These are phyloP conservation scores for Procambarus clarkii DNA, from an alignment of 1,140 invertebrate species.

Conservation along the genomic window DNA sequence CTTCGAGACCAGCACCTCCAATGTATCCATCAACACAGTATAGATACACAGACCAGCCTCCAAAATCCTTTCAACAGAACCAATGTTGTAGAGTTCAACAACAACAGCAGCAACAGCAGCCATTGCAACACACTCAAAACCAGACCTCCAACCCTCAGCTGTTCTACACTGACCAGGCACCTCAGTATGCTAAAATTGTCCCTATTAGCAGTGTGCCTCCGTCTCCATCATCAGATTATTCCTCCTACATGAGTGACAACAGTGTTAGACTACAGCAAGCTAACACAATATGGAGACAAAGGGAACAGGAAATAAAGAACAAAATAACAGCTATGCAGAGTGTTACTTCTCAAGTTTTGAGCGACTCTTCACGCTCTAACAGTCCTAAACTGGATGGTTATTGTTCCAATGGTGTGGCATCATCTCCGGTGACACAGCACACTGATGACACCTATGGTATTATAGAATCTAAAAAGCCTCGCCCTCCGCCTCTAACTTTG, in stretches of 20 bases:
- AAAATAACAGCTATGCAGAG: slow-evolving; percentile 77
- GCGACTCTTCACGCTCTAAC: slow-evolving; percentile 70
- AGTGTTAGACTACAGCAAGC: slow-evolving; percentile 58
- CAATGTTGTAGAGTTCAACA: slow-evolving; percentile 20
- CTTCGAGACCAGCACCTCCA: slow-evolving; percentile 41
- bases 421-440: slow-evolving; percentile 10
- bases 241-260: slow-evolving; percentile 65
- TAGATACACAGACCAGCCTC: slow-evolving; percentile 58
- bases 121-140: neutral
- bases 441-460: slow-evolving; percentile 40
- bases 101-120: slow-evolving; percentile 21
- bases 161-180: slow-evolving; percentile 59
- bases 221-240: slow-evolving; percentile 68
- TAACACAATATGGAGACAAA: slow-evolving; percentile 56
- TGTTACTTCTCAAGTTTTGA: slow-evolving; percentile 23
- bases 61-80: slow-evolving; percentile 20
- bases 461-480: slow-evolving; percentile 35
- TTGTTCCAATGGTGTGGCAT: neutral
- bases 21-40: slow-evolving; percentile 24
- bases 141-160: neutral
- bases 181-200: slow-evolving; percentile 53
- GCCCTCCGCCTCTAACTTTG: slow-evolving; percentile 58
- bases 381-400: slow-evolving; percentile 64
- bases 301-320: slow-evolving; percentile 75
- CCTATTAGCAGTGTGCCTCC: slow-evolving; percentile 57